A percentile compares a stretch with the other conserved stretches of the same genome.
phyloP scores from a whole-genome alignment of 1,140 invertebrate species.

The Macrocentrus cingulum region DNA sequence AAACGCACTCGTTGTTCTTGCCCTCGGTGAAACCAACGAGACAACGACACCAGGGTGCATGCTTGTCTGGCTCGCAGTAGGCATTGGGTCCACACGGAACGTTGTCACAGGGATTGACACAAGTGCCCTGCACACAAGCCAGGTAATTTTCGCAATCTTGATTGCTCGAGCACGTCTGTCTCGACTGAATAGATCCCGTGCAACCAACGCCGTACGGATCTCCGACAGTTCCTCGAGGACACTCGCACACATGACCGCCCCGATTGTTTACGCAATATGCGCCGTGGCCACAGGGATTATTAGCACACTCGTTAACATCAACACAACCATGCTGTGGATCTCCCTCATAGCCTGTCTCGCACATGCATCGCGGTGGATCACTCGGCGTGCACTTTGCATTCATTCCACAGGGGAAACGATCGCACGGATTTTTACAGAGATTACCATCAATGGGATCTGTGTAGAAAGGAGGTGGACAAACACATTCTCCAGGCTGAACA shows the following conservation, averaged over 20 bases:
- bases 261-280: conserved; percentile 85
- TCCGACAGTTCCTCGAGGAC: conserved; percentile 76
- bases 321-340: conserved; percentile 80
- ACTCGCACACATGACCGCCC: conserved; percentile 82
- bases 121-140: conserved; percentile 74
- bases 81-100: conserved; percentile 82
- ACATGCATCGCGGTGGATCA: conserved; percentile 86
- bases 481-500: conserved; percentile 84
- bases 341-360: conserved; percentile 79
- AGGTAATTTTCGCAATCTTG: conserved; percentile 79
- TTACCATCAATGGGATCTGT: conserved; percentile 77
- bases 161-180: conserved; percentile 69
- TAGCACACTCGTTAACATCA: conserved; percentile 81
- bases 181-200: conserved; percentile 57
- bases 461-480: conserved; percentile 86
- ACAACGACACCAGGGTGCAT: conserved; percentile 86
- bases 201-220: conserved; percentile 84
- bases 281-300: conserved; percentile 79
- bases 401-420: conserved; percentile 85
- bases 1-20: conserved; percentile 76
- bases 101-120: conserved; percentile 77
- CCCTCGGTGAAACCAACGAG: conserved; percentile 78
- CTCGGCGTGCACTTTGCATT: conserved; percentile 89
- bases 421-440: conserved; percentile 85
- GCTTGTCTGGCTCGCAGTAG: conserved; percentile 83